Percentiles rank a stretch among this genome's conserved stretches.
Evolutionary conservation across 2,797 vertebrate genomes (phyloP).

Genomic region (Cryptoblepharus egeriae): DNA sequence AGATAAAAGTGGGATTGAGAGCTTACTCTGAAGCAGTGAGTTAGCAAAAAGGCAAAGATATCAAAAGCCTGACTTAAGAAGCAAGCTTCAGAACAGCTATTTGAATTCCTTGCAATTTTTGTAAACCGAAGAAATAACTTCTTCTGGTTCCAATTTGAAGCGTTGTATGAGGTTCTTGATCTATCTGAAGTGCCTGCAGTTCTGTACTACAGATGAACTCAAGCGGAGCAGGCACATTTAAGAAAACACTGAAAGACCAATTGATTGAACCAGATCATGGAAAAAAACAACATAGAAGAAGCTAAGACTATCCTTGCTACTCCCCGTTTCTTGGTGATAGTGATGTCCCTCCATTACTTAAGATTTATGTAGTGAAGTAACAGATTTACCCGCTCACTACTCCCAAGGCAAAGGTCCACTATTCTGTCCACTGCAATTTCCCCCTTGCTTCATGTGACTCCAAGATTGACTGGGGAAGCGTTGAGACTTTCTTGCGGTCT

Average conservation of each 20-base stretch:
- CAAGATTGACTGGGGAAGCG: too few species aligned
- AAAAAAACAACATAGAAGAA: background rate
- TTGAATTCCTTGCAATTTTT: constrained; percentile 6
- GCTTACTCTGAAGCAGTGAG: background rate
- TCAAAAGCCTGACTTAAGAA: background rate
- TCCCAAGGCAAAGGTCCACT: too few species aligned
- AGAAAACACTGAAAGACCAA: background rate
- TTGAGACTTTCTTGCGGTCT: too few species aligned
- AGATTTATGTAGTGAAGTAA: too few species aligned
- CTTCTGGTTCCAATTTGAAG: background rate
- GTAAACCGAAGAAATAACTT: background rate
- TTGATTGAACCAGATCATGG: background rate
- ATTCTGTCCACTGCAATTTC: too few species aligned
- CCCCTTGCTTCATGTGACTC: too few species aligned
- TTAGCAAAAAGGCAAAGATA: background rate
- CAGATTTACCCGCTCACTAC: too few species aligned
- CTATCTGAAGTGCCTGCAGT: background rate
- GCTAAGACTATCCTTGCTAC: background rate
- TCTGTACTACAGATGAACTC: background rate
- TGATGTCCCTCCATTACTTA: background rate
- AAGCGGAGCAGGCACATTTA: background rate
- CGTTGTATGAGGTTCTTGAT: background rate
- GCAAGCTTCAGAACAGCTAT: background rate
- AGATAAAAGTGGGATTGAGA: background rate
- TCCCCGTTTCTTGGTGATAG: background rate